These are phyloP conservation scores for Halichondria panicea DNA, from an alignment of 37 sponge, comb jelly and placozoan genomes.

Conservation along the genomic window DNA sequence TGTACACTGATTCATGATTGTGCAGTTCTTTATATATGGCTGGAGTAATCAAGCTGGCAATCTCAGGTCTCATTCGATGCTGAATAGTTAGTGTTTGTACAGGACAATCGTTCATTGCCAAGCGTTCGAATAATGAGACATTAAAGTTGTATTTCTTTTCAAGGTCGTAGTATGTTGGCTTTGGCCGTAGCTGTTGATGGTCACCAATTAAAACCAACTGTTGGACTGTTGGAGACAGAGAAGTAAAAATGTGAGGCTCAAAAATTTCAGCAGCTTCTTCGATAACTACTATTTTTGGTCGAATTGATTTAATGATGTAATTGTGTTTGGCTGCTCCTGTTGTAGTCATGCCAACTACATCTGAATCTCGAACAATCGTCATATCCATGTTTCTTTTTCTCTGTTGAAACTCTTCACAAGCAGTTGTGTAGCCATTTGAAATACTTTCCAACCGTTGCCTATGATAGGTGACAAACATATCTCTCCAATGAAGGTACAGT, in stretches of 20 bases:
- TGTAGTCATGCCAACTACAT: slow-evolving; percentile 92
- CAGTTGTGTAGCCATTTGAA: slow-evolving; percentile 28
- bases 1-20: slow-evolving; percentile 35
- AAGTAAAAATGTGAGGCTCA: slow-evolving; percentile 88
- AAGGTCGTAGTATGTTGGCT: slow-evolving; percentile 72
- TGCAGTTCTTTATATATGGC: slow-evolving; percentile 64
- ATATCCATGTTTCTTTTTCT: slow-evolving; percentile 39
- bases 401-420: slow-evolving; percentile 22
- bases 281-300: slow-evolving; percentile 88
- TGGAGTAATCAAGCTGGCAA: slow-evolving; percentile 67
- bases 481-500: slow-evolving; percentile 70
- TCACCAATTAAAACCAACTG: slow-evolving; percentile 95
- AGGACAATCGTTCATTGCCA: slow-evolving; percentile 42
- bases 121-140: slow-evolving; percentile 92
- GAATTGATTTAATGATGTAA: slow-evolving; percentile 50
- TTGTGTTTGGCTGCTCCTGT: slow-evolving; percentile 91
- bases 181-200: slow-evolving; percentile 92
- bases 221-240: slow-evolving; percentile 80
- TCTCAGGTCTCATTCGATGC: slow-evolving; percentile 92
- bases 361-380: slow-evolving; percentile 44
- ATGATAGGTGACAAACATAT: slow-evolving; percentile 5
- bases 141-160: slow-evolving; percentile 61
- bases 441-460: slow-evolving; percentile 4
- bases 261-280: slow-evolving; percentile 98
- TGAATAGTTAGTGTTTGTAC: slow-evolving; percentile 64